Base-by-base conservation (phyloP, 2,888 invertebrate species). In the Sipunculus nudus region DNA sequence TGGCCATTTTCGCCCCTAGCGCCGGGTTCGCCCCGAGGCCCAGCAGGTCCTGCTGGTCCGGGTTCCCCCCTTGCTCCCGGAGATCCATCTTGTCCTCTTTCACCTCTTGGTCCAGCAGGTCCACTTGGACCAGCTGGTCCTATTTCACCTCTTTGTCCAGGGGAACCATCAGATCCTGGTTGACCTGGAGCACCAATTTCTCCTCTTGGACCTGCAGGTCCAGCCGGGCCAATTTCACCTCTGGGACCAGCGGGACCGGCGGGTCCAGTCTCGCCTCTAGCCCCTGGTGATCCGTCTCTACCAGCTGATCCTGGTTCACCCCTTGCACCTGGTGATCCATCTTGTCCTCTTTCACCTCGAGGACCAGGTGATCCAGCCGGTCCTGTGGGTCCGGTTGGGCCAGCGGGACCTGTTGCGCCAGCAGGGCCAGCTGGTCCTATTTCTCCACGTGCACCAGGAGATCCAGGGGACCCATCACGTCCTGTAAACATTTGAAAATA, bases 51-150 rank as follows among this genome's bases (percentile, higher is more conserved):
- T 10, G 31, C 26, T 40, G 53, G 58, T 32, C 57, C 57, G 23
- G 23, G 53, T 38, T 26, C 52, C 10, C 8, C 53, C 8, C n/a
- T 23, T 10, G 53, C n/a, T n/a, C 53, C 53, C 6, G 45, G 19
- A 19, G 31, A 38, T 35, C 50, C 50, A 6, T 31, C 25, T 43
- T 29, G 13, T 8, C 6, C 56, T n/a, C n/a, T n/a, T n/a, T n/a
- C n/a, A 19, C 38, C 41, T n/a, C 47, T 32, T n/a, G 31, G 40
- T 28, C 47, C 55, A 49, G 53, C 32, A 28, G 60, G 32, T 38
- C 63, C 67, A 38, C 31, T 19, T 31, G 50, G 43, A 32, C 63
- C 63, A n/a, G 53, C 50, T 32, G 47, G 45, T 13, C 63, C 63
- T 52, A 21, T 46, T 19, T 40, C 26, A 10, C 63, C 63, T 13